A percentile compares a stretch with the other conserved stretches of the same genome.
phyloP scores from a whole-genome alignment of 2,797 vertebrate species.

The Steatocranus sp. region DNA sequence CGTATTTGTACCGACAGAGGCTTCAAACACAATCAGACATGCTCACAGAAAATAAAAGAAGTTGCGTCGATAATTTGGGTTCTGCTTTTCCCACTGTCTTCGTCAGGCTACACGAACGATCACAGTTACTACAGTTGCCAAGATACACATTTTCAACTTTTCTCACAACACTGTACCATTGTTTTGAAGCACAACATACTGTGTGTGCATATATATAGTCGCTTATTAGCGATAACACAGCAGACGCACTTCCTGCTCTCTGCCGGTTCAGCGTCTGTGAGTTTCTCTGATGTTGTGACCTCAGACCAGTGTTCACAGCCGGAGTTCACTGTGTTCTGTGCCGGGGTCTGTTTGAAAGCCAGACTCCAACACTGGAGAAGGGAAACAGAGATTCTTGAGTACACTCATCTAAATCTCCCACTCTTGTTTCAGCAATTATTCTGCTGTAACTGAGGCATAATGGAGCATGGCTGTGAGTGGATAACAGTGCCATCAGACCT shows the following conservation, averaged over 20 bases:
- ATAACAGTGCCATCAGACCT: not conserved
- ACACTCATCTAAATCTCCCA: not conserved
- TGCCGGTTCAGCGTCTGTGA: not conserved
- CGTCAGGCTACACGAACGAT: not conserved
- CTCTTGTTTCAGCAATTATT: not conserved
- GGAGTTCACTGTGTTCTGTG: not conserved
- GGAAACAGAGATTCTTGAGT: not conserved
- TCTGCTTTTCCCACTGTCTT: not conserved
- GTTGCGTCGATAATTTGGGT: not conserved
- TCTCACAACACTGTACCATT: not conserved
- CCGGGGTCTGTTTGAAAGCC: not conserved
- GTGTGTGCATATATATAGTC: not conserved
- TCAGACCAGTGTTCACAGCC: not conserved
- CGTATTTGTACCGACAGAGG: not conserved
- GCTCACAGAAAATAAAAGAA: not conserved
- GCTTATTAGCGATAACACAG: not conserved
- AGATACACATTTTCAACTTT: not conserved
- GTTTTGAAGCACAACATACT: not conserved
- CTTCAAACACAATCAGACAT: not conserved
- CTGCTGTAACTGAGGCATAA: not conserved
- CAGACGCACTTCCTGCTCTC: not conserved
- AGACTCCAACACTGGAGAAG: not conserved
- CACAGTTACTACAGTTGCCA: not conserved
- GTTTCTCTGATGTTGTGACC: not conserved
- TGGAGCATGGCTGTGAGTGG: not conserved